A percentile compares a stretch with the other conserved stretches of the same genome.
These are phyloP conservation scores for Zaprionus camerounensis DNA, from an alignment of 1,140 invertebrate genomes.

Conservation along the genomic window DNA sequence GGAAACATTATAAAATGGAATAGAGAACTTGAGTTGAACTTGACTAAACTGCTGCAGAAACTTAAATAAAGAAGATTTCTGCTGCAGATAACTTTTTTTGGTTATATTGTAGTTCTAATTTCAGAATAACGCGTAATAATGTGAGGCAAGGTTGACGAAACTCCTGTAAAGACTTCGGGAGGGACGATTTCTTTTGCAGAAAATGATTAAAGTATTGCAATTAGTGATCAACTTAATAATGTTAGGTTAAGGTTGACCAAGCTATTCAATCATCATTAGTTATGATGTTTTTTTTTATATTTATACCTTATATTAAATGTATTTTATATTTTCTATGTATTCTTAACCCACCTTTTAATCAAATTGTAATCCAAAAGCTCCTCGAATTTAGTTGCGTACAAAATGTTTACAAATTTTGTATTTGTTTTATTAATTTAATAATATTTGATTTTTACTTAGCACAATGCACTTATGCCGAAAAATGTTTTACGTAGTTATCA, in stretches of 20 bases:
- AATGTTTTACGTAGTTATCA: slow-evolving; percentile 12
- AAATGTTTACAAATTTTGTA: slow-evolving; percentile 58
- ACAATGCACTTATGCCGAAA: slow-evolving; percentile 48
- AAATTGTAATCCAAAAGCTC: slow-evolving; percentile 74
- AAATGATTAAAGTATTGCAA: neutral
- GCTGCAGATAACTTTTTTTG: too few relatives aligned
- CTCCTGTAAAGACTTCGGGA: too few relatives aligned
- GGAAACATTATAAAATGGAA: too few relatives aligned
- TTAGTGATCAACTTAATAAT: neutral
- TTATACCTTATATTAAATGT: neutral
- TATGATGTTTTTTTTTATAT: too few relatives aligned
- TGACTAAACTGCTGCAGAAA: too few relatives aligned
- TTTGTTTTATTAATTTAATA: slow-evolving; percentile 34
- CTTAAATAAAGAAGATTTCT: too few relatives aligned
- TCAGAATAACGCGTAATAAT: too few relatives aligned
- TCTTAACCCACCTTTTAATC: slow-evolving; percentile 66
- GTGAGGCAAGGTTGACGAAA: too few relatives aligned
- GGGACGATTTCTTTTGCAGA: too few relatives aligned
- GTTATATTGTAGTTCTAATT: too few relatives aligned
- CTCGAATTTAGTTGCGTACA: slow-evolving; percentile 30
- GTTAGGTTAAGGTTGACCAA: neutral
- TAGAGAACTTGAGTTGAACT: too few relatives aligned
- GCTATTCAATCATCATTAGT: neutral
- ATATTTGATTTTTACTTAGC: slow-evolving; percentile 36
- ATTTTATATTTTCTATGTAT: neutral